A percentile compares a stretch with the other conserved stretches of the same genome.
These are phyloP conservation scores for Campaea margaritaria DNA, from an alignment of 2,888 invertebrate species.

Conservation along the genomic window DNA sequence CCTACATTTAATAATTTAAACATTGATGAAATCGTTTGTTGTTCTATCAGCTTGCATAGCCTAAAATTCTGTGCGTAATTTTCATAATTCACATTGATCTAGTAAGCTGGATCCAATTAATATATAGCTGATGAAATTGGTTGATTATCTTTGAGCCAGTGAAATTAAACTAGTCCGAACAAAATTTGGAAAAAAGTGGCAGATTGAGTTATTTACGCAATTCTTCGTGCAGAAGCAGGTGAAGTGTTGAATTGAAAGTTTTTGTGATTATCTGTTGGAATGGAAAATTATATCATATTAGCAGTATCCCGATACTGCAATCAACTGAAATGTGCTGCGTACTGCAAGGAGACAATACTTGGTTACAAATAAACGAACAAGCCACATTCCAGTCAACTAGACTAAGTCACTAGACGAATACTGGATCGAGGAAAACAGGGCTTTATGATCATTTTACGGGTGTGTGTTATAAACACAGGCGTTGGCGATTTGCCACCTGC, in stretches of 20 bases:
- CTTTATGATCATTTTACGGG: slow-evolving; percentile 58
- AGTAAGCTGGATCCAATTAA: slow-evolving; percentile 5
- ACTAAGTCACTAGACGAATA: neutral
- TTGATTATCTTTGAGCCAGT: neutral
- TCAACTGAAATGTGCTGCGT: too few relatives aligned
- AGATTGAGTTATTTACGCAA: too few relatives aligned
- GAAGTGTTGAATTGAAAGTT: too few relatives aligned
- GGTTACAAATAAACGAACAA: neutral
- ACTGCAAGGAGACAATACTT: too few relatives aligned
- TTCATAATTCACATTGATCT: neutral
- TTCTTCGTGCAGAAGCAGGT: too few relatives aligned
- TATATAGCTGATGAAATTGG: neutral
- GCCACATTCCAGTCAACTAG: neutral
- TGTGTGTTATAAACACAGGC: slow-evolving; percentile 64
- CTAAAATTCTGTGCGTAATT: neutral
- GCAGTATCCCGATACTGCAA: too few relatives aligned
- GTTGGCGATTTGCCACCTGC: slow-evolving; percentile 69
- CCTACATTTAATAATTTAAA: slow-evolving; percentile 28
- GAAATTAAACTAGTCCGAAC: too few relatives aligned
- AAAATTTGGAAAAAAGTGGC: too few relatives aligned
- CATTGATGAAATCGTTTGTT: slow-evolving; percentile 31
- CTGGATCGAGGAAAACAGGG: slow-evolving; percentile 6
- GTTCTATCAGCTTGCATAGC: slow-evolving; percentile 9
- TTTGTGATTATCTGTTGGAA: too few relatives aligned
- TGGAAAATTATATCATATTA: too few relatives aligned